Conservation (phyloP, 2,888 invertebrate genomes). For the Cyclophora albipunctata region DNA sequence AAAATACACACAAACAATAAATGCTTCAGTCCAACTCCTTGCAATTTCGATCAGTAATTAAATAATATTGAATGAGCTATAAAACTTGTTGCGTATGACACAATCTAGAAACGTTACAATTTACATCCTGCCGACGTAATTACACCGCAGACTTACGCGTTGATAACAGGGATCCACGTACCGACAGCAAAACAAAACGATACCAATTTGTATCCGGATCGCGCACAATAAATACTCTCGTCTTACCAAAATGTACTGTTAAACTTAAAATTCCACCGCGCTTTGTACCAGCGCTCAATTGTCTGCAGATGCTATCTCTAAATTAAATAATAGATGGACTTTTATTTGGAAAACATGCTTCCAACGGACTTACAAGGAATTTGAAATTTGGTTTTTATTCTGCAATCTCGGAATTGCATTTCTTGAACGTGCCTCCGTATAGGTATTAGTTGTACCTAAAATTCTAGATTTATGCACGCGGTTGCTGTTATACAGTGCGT, state of each 20-base stretch:
- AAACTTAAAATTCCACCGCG: slow-evolving; percentile 18
- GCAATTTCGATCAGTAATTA: too few species aligned
- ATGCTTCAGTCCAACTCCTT: too few species aligned
- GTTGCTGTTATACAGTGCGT: too few species aligned
- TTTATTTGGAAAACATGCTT: slow-evolving; percentile 20
- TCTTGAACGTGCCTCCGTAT: slow-evolving; percentile 10
- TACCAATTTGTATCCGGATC: slow-evolving; percentile 1
- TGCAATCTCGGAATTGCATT: slow-evolving; percentile 10
- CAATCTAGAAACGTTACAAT: slow-evolving; percentile 37
- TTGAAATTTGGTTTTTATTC: slow-evolving; percentile 13
- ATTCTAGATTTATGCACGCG: background rate
- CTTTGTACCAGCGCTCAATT: slow-evolving; percentile 14
- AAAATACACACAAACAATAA: too few species aligned
- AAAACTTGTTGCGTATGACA: slow-evolving; percentile 27
- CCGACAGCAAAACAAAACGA: slow-evolving; percentile 22
- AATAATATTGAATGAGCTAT: slow-evolving; percentile 5
- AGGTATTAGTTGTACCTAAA: slow-evolving; percentile 1
- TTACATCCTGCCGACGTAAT: slow-evolving; percentile 42
- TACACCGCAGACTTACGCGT: slow-evolving; percentile 32
- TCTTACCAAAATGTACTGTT: slow-evolving; percentile 15
- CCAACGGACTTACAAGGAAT: slow-evolving; percentile 15
- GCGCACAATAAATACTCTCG: slow-evolving; percentile 6
- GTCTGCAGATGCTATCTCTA: slow-evolving; percentile 24
- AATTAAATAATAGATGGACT: slow-evolving; percentile 23
- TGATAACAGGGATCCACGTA: slow-evolving; percentile 25